These are phyloP conservation scores for Luffia ferchaultella DNA, from an alignment of 2,888 invertebrate species.

Conservation along the genomic window DNA sequence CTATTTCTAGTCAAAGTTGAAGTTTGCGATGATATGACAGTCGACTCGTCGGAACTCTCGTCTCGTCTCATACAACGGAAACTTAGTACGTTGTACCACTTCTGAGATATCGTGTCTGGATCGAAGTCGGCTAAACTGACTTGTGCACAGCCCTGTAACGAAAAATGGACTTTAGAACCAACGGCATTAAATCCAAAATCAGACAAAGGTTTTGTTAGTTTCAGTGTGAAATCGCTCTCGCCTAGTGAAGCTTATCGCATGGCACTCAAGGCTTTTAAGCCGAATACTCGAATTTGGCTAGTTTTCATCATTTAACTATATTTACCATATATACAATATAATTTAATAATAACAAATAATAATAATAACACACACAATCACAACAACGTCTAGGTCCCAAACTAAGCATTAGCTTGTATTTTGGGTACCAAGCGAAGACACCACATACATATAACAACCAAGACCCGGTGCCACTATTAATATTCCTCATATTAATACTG, in stretches of 20 bases:
- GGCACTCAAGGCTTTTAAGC: constrained; percentile 50
- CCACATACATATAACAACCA: too few relatives aligned
- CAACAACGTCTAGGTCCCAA: too few relatives aligned
- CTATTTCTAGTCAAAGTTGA: constrained; percentile 94
- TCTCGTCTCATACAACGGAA: constrained; percentile 69
- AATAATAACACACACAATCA: too few relatives aligned
- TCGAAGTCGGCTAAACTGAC: constrained; percentile 95
- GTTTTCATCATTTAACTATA: constrained; percentile 44
- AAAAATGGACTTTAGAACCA: constrained; percentile 14
- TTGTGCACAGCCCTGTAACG: constrained; percentile 88
- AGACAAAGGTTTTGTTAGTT: not conserved
- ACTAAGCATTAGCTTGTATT: too few relatives aligned
- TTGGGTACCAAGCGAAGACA: too few relatives aligned
- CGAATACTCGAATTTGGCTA: constrained; percentile 66
- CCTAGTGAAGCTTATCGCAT: constrained; percentile 41
- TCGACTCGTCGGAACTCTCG: constrained; percentile 96
- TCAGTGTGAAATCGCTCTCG: constrained; percentile 58
- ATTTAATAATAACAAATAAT: too few relatives aligned
- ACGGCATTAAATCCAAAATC: not conserved
- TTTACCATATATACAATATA: too few relatives aligned
- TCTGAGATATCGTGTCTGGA: constrained; percentile 78
- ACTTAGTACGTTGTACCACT: constrained; percentile 96
- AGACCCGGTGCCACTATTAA: too few relatives aligned
- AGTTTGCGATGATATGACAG: constrained; percentile 95
- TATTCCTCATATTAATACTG: too few relatives aligned